These are phyloP conservation scores for Platycheirus rosarum DNA, from an alignment of 2,888 invertebrate genomes.

Conservation along the genomic window DNA sequence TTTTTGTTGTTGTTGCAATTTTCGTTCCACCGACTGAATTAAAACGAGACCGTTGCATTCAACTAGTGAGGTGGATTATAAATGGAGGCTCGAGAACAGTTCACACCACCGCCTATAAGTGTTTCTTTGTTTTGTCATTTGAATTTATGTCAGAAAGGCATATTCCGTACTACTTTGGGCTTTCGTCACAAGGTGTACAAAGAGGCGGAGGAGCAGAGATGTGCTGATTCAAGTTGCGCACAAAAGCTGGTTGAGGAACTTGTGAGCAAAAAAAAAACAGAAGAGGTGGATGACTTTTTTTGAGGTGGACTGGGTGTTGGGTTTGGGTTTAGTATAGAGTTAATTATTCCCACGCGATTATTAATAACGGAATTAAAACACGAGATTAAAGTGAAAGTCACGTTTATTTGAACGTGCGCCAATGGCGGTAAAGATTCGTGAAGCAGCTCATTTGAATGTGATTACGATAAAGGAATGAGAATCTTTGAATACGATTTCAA, in stretches of 20 bases:
- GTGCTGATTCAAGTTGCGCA: conserved; percentile 29
- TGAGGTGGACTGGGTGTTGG: conserved; percentile 1
- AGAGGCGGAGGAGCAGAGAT: background rate
- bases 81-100: conserved; percentile 17
- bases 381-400: conserved; percentile 4
- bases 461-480: too few species aligned
- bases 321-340: background rate
- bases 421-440: too few species aligned
- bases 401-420: conserved; percentile 14
- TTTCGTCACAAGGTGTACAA: background rate
- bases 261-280: background rate
- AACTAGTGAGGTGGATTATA: conserved; percentile 50
- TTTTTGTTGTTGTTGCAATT: conserved; percentile 9
- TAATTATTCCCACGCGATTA: conserved; percentile 8
- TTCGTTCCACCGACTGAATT: conserved; percentile 6
- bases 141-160: conserved; percentile 42
- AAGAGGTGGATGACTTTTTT: conserved; percentile 33
- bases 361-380: background rate
- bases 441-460: background rate
- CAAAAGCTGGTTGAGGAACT: conserved; percentile 16
- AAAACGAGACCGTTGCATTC: conserved; percentile 48
- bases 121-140: conserved; percentile 40
- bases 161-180: conserved; percentile 5
- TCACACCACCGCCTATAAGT: conserved; percentile 53
- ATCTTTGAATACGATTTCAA: too few species aligned